Conservation (phyloP, 1,140 invertebrate species). For the Pseudomyrmex flavicornis region DNA sequence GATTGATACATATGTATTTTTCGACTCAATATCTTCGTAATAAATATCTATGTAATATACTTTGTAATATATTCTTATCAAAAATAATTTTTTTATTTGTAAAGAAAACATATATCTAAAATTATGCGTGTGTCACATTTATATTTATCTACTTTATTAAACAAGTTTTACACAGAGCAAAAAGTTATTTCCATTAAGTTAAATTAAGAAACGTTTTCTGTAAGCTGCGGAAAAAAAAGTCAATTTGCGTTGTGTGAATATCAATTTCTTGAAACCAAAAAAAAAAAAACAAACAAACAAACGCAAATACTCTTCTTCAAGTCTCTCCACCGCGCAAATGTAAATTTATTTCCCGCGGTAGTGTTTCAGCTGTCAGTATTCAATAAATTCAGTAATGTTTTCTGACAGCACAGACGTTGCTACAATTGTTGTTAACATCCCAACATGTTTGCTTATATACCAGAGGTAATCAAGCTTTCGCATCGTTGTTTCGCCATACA, state of each 20-base stretch:
- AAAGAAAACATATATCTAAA: background rate
- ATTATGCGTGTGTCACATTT: background rate
- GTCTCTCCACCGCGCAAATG: background rate
- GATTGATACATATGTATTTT: background rate
- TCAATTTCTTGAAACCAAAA: slow-evolving; percentile 4
- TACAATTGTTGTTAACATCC: slow-evolving; percentile 26
- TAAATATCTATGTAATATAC: too few relatives aligned
- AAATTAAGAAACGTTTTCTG: slow-evolving; percentile 7
- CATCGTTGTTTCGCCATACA: background rate
- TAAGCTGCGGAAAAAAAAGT: background rate
- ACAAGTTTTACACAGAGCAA: too few relatives aligned
- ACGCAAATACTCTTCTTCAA: background rate
- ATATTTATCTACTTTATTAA: background rate
- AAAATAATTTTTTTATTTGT: background rate
- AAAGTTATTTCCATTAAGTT: background rate
- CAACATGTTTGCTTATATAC: background rate
- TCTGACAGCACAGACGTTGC: background rate
- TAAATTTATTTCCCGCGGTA: background rate
- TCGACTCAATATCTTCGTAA: background rate
- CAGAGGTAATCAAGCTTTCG: background rate
- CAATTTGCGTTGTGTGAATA: slow-evolving; percentile 18
- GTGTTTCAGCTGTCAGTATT: background rate
- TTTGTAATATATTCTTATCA: too few relatives aligned
- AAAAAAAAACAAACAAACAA: background rate
- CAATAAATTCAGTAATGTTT: background rate